Base-by-base conservation (phyloP, 1,140 invertebrate species). In the Formica selysi region DNA sequence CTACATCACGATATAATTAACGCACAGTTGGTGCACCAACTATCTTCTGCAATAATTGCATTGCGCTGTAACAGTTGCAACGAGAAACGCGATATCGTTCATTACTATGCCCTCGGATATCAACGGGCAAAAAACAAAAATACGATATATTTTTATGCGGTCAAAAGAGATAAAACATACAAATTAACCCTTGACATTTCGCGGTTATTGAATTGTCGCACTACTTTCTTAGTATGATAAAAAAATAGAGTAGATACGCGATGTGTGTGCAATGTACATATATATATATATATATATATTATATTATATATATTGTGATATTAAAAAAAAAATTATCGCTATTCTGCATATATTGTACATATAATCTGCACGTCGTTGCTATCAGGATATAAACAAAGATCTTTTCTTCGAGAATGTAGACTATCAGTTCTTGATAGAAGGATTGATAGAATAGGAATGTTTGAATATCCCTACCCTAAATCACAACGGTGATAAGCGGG, bases 111-210 rank as follows among this genome's bases (percentile, higher is more conserved):
- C 38, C n/a, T n/a, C 64, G 26, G n/a, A 26, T 48, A 41, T 78
- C 76, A 8, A 29, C 76, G 26, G 19, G 26, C 41, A 48, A 51
- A 59, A 61, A 44, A 48, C 3, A 16, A 5, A 73, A 68, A 83
- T 73, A 64, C 41, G 19, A 32, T 71, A 11, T 83, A 73, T 73
- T 62, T 16, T 32, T 11, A 26, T n/a, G 1, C 48, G 4, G 4
- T 4, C 48, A 10, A 16, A 26, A 51, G 54, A 51, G 79, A 83
- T 83, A 73, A 51, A 59, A 51, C 44, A 19, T 19, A 41, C 67
- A 16, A 83, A 83, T 83, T 73, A 81, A 81, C 67, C 79, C 79
- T 48, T 71, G 65, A 71, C 79, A 26, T 61, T 54, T 32, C 38
- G 38, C 22, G 16, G 6, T 22, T 36, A 79, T 79, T 44, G 4